Percentiles rank a stretch among this genome's conserved stretches.
Conservation (phyloP, 2,113 vertebrate species). For the Nanger granti region DNA sequence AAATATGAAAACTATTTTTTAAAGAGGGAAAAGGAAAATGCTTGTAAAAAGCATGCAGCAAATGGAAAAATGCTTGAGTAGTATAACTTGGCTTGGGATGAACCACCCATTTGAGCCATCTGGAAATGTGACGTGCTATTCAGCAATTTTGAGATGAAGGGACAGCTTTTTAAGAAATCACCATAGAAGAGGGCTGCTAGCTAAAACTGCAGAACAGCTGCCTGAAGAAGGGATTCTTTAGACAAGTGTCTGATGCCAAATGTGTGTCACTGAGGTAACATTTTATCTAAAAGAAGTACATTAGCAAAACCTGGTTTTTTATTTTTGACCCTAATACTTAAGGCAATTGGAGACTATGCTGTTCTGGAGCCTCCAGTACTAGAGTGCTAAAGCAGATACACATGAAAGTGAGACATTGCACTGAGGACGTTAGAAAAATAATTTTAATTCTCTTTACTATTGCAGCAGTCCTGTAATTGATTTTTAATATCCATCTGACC, state of each 20-base stretch:
- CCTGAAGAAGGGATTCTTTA: neutral
- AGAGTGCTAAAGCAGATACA: neutral
- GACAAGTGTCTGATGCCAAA: neutral
- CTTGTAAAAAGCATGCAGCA: neutral
- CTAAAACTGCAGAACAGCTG: neutral
- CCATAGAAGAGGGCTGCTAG: neutral
- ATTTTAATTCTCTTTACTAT: neutral
- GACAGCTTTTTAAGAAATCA: neutral
- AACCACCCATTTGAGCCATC: neutral
- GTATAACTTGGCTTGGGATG: neutral
- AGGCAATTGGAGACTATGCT: neutral
- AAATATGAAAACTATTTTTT: neutral
- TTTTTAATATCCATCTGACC: neutral
- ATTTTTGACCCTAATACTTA: neutral
- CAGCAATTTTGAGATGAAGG: neutral
- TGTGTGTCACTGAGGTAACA: neutral
- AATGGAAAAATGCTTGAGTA: neutral
- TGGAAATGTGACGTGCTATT: neutral
- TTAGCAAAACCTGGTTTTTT: neutral
- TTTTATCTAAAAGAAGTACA: neutral
- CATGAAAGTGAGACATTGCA: neutral
- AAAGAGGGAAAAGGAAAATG: neutral
- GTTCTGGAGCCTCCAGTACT: neutral
- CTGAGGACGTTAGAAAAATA: neutral
- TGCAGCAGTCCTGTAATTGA: neutral